phyloP scores from a whole-genome alignment of 2,113 vertebrate species.

The Fukomys damarensis region DNA sequence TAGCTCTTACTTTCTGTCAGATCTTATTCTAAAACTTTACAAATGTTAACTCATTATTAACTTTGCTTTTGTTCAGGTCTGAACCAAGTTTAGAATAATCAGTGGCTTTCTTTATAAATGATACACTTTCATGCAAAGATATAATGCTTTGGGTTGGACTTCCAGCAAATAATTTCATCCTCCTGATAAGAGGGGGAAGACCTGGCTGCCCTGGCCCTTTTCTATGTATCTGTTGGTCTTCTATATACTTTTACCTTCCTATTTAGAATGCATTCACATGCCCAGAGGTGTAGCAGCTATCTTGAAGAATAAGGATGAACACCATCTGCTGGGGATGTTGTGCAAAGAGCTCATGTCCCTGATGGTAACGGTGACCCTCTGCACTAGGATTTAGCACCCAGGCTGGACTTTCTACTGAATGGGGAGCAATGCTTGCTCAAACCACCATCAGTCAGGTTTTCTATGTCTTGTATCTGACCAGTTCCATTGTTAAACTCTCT shows the following conservation, averaged over 20 bases:
- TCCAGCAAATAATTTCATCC: background rate
- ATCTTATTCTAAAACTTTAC: conserved; percentile 23
- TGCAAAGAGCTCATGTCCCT: background rate
- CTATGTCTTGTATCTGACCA: background rate
- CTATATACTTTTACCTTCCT: background rate
- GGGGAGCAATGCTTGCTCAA: background rate
- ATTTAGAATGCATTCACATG: background rate
- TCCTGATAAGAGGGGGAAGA: conserved; percentile 4
- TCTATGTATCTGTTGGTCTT: background rate
- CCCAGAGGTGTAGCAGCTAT: background rate
- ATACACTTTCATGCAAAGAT: background rate
- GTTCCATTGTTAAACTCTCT: background rate
- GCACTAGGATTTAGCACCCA: background rate
- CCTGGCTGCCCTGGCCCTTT: background rate
- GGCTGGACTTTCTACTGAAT: background rate
- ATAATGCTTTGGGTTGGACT: background rate
- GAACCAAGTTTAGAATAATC: background rate
- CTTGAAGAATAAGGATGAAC: background rate
- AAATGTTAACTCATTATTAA: background rate
- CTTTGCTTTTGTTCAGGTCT: conserved; percentile 36
- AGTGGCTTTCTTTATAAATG: background rate
- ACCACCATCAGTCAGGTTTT: background rate
- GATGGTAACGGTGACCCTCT: background rate
- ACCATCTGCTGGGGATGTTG: background rate
- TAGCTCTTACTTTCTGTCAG: background rate